Evolutionary conservation across 2,888 invertebrate genomes (phyloP), one percentile per base, ranked within the genome.

Genomic region (Leptinotarsa haldemani): DNA sequence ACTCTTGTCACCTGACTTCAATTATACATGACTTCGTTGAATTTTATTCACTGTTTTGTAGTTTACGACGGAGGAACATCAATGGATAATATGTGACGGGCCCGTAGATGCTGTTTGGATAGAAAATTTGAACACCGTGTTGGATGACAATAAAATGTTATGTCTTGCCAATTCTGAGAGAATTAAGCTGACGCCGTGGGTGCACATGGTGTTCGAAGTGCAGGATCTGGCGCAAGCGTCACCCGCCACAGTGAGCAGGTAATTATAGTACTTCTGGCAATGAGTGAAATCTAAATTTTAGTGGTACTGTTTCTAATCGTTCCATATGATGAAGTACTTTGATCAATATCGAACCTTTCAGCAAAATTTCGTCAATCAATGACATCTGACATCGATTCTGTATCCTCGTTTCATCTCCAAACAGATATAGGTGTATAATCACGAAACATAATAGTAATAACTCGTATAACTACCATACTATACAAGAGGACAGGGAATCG

Each of bases 81-180:
- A 97, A 83, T 97, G 97, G 97, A 91, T 97, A 69, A 92, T 96
- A 58, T 96, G 96, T 86, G 97, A 97, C 85, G 97, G 97, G 0
- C 97, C 95, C 0, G 96, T 97, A 0, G 97, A 97, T 86, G 96
- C 97, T 0, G 93, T 96, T 22, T 97, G 97, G 97, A 97, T 97
- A 77, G 97, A 97, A 87, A 97, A 96, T 85, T 92, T 97, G 91
- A 97, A 97, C 86, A 96, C 97, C 0, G 96, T 96, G 0, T 89
- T 97, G 7, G 97, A 97, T 84, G 97, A 97, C 84, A 97, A 97
- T 86, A 97, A 97, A 88, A 96, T 97, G 95, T 87, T 97, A 52
- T 97, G 97, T 82, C 88, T 97, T 52, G 96, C 96, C 1, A 97
- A 97, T 89, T 96, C 96, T 0, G 97, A 96, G 87, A 90, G 96